Conservation (phyloP, 2,113 vertebrate species). For the Indri indri region DNA sequence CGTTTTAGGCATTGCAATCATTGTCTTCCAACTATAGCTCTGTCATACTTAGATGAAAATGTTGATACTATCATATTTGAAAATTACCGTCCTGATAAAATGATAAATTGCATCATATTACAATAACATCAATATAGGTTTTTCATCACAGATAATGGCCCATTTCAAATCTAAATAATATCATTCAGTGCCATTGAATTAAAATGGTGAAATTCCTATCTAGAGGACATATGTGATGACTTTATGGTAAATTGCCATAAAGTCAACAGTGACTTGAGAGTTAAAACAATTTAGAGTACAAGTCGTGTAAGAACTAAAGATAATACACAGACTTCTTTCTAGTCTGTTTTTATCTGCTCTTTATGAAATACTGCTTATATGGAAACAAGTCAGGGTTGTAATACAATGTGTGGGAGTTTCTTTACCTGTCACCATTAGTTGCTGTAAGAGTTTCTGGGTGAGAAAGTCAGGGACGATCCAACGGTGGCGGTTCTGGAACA, state of each 20-base stretch:
- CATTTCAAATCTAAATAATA: background rate
- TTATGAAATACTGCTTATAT: background rate
- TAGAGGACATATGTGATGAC: background rate
- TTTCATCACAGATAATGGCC: background rate
- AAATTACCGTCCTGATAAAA: background rate
- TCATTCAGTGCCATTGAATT: background rate
- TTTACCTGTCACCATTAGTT: background rate
- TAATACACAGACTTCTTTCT: background rate
- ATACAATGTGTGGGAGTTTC: background rate
- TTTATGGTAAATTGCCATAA: background rate
- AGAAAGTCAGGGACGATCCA: background rate
- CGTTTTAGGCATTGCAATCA: background rate
- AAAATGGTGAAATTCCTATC: background rate
- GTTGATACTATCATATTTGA: background rate
- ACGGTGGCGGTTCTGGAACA: rapidly evolving
- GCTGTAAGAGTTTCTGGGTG: background rate
- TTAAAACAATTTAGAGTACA: background rate
- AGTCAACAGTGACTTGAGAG: background rate
- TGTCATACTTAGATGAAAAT: background rate
- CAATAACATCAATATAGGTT: background rate
- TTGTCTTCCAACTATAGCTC: background rate
- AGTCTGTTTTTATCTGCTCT: background rate
- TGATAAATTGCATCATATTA: background rate
- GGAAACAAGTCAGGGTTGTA: background rate
- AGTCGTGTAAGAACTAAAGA: background rate